These are phyloP conservation scores for Labeo calbasu DNA, from an alignment of 2,797 vertebrate genomes.

Conservation along the genomic window DNA sequence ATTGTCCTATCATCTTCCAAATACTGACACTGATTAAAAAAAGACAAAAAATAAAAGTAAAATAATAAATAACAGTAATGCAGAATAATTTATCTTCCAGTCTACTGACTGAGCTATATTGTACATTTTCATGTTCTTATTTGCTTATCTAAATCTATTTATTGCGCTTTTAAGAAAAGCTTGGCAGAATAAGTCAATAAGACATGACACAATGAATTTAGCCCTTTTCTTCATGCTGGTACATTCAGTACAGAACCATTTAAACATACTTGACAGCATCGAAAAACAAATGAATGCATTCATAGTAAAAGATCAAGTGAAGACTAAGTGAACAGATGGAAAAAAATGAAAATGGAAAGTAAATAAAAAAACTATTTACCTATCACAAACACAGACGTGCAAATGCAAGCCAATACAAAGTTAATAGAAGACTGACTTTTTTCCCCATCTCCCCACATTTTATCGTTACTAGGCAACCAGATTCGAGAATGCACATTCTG, in stretches of 20 bases:
- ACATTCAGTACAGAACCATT: background rate
- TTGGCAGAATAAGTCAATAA: background rate
- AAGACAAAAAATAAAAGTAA: background rate
- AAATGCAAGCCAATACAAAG: slow-evolving; percentile 64
- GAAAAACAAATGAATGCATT: background rate
- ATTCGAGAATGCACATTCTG: slow-evolving; percentile 65
- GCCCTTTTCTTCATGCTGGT: background rate
- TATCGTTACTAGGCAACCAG: slow-evolving; percentile 79
- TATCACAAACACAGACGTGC: slow-evolving; percentile 19
- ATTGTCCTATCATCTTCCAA: too few relatives aligned
- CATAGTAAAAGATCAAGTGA: background rate
- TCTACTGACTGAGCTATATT: background rate
- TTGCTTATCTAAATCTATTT: background rate
- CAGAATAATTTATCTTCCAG: background rate
- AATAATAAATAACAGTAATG: too few relatives aligned
- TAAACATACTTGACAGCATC: background rate
- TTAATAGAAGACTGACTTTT: slow-evolving; percentile 63
- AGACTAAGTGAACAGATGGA: background rate
- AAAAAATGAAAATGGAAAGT: background rate
- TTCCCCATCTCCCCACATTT: slow-evolving; percentile 48
- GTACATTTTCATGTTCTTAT: background rate
- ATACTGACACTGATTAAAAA: background rate
- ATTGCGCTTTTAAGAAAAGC: slow-evolving; percentile 1
- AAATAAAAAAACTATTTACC: slow-evolving; percentile 9
- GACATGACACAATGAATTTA: background rate